phyloP scores from a whole-genome alignment of 2,113 vertebrate species.

The Pontoporia blainvillei region DNA sequence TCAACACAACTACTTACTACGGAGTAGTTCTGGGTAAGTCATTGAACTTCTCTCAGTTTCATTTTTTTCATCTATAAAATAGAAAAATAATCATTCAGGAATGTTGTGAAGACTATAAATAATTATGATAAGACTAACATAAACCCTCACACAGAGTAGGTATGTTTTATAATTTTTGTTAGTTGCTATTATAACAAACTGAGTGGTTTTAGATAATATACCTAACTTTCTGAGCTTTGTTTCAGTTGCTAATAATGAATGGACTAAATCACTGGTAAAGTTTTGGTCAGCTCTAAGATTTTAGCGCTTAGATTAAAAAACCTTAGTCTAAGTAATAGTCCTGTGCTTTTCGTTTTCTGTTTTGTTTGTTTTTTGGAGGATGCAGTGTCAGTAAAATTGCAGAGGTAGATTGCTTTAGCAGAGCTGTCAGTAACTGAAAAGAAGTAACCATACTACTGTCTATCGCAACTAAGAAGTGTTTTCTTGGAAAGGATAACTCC shows the following conservation, averaged over 20 bases:
- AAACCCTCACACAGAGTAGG: not conserved
- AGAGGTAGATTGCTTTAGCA: not conserved
- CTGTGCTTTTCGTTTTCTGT: not conserved
- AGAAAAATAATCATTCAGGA: not conserved
- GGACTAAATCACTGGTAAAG: not conserved
- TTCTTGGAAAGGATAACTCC: not conserved
- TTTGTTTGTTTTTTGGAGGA: not conserved
- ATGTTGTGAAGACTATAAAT: not conserved
- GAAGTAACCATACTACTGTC: not conserved
- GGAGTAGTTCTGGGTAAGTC: not conserved
- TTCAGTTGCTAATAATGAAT: not conserved
- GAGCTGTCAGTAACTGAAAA: not conserved
- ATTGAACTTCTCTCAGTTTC: not conserved
- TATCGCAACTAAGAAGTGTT: not conserved
- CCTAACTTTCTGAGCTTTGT: not conserved
- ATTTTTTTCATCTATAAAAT: not conserved
- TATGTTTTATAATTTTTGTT: not conserved
- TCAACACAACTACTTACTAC: not conserved
- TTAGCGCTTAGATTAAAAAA: not conserved
- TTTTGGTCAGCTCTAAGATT: not conserved
- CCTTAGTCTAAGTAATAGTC: not conserved
- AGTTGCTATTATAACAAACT: not conserved
- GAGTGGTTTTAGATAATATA: not conserved
- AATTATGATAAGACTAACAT: not conserved
- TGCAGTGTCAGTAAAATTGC: not conserved